Conservation (phyloP, 2,113 vertebrate species). For the Siniperca knerii region DNA sequence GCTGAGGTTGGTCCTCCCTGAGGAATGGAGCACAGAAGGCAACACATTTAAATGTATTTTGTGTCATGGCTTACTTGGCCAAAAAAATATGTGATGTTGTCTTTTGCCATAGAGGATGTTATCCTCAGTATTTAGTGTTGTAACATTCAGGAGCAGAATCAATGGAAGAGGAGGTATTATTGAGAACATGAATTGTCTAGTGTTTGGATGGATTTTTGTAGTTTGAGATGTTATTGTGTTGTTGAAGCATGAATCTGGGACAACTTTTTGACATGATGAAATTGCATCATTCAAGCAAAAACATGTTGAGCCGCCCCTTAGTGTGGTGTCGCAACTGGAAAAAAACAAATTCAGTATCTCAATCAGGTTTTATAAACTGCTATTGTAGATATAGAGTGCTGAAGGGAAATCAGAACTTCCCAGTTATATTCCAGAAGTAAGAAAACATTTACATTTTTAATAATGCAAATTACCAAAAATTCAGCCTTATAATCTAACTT, state of each 20-base stretch:
- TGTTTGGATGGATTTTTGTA: conserved; percentile 38
- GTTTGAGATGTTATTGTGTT: conserved; percentile 52
- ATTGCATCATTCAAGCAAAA: conserved; percentile 61
- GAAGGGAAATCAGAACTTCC: neutral
- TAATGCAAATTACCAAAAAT: neutral
- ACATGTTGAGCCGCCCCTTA: conserved; percentile 19
- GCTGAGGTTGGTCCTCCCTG: conserved; percentile 62
- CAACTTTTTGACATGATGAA: conserved; percentile 54
- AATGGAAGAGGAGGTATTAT: conserved; percentile 14
- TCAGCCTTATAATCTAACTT: neutral
- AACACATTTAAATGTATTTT: conserved; percentile 66
- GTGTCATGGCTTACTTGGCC: conserved; percentile 32
- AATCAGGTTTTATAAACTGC: neutral
- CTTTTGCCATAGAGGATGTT: conserved; percentile 28
- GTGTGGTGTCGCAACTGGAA: conserved; percentile 6
- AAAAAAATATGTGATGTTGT: conserved; percentile 27
- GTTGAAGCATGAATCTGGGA: conserved; percentile 50
- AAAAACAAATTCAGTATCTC: conserved; percentile 18
- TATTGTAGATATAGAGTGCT: neutral
- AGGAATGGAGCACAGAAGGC: conserved; percentile 53
- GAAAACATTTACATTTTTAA: conserved; percentile 7
- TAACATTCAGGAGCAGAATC: conserved; percentile 5
- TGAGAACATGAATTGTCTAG: conserved; percentile 1
- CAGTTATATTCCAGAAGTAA: neutral
- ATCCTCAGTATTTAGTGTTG: conserved; percentile 31